Evolutionary conservation across 2,888 invertebrate species (phyloP).

Genomic region (Lissocephala sabroskyi): DNA sequence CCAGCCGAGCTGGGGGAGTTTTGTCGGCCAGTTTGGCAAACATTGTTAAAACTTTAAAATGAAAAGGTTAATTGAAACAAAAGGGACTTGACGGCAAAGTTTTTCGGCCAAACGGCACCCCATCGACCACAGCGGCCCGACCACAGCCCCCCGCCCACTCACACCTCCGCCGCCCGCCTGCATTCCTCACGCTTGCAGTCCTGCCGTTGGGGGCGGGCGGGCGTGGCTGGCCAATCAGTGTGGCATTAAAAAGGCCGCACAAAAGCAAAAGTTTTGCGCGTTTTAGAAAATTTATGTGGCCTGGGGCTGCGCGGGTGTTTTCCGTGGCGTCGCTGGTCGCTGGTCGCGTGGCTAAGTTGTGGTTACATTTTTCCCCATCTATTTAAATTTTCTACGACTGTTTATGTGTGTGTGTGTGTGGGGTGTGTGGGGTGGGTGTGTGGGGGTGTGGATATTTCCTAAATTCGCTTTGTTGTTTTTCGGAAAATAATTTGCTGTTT

Average conservation of each 20-base stretch:
- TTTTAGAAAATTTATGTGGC: conserved; percentile 38
- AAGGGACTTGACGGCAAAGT: conserved; percentile 55
- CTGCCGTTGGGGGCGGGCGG: too few species aligned
- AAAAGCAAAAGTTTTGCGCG: conserved; percentile 48
- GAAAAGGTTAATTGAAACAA: conserved; percentile 65
- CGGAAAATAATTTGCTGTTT: not conserved
- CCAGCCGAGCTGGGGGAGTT: too few species aligned
- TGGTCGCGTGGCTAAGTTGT: not conserved
- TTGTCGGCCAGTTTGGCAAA: conserved; percentile 39
- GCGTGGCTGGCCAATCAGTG: conserved; percentile 31
- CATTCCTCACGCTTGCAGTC: conserved; percentile 14
- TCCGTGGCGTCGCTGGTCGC: not conserved
- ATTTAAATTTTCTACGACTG: too few species aligned
- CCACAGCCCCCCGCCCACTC: conserved; percentile 2
- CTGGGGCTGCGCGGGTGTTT: not conserved
- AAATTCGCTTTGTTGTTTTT: not conserved
- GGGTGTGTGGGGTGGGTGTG: not conserved
- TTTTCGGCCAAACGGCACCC: conserved; percentile 53
- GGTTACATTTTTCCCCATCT: not conserved
- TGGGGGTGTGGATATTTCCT: not conserved
- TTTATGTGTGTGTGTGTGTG: not conserved
- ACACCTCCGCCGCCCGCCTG: conserved; percentile 5
- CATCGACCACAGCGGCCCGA: conserved; percentile 38
- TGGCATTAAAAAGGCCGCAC: conserved; percentile 43
- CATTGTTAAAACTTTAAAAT: conserved; percentile 60